Conservation (phyloP, 2,888 invertebrate genomes). For the Lapara coniferarum region DNA sequence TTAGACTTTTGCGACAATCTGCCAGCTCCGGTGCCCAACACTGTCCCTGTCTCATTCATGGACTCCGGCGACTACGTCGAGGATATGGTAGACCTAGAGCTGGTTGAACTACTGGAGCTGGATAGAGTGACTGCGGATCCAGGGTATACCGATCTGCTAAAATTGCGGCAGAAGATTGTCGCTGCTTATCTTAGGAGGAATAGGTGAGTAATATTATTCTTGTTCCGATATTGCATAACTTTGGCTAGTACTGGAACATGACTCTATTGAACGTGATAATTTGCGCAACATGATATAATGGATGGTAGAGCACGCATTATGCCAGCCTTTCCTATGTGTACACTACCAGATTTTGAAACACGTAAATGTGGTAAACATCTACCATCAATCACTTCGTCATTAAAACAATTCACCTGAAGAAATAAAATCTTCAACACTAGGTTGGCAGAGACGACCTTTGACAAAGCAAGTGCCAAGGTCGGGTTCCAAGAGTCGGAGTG, state of each 20-base stretch:
- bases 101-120: conserved; percentile 51
- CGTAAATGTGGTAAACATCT: too few relatives aligned
- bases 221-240: too few relatives aligned
- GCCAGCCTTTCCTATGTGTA: too few relatives aligned
- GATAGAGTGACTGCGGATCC: conserved; percentile 70
- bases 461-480: conserved; percentile 63
- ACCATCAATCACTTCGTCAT: too few relatives aligned
- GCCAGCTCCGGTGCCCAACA: conserved; percentile 73
- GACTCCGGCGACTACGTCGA: conserved; percentile 74
- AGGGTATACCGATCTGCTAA: conserved; percentile 67
- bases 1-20: conserved; percentile 85
- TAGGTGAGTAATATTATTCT: conserved; percentile 48
- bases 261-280: too few relatives aligned
- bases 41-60: conserved; percentile 74
- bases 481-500: conserved; percentile 69
- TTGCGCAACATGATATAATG: too few relatives aligned
- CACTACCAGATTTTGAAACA: too few relatives aligned
- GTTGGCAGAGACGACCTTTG: conserved; percentile 60
- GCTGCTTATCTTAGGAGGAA: conserved; percentile 71
- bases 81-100: conserved; percentile 60
- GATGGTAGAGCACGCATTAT: too few relatives aligned
- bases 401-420: too few relatives aligned
- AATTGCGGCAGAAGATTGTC: conserved; percentile 72
- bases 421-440: conserved; percentile 39
- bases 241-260: too few relatives aligned